Evolutionary conservation across 2,888 invertebrate species (phyloP).

Genomic region (Hydropsyche betteni): DNA sequence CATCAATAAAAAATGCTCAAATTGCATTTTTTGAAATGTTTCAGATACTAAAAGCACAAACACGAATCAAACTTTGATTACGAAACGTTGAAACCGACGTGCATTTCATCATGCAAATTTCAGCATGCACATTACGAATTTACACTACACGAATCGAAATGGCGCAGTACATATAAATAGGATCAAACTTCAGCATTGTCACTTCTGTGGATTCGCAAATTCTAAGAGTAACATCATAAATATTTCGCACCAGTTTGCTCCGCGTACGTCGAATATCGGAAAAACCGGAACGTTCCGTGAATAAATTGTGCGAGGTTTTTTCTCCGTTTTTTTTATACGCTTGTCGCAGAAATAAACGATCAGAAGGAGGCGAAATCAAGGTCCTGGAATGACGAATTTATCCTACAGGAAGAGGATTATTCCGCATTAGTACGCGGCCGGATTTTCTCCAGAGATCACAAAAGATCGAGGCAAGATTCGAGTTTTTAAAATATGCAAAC

Average conservation of each 20-base stretch:
- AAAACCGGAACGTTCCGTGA: background rate
- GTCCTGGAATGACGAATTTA: constrained; percentile 27
- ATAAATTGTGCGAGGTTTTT: constrained; percentile 1
- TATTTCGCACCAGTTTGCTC: background rate
- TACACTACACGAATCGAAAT: too few species aligned
- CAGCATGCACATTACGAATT: too few species aligned
- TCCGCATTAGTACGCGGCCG: constrained; percentile 35
- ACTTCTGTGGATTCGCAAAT: too few species aligned
- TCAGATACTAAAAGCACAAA: too few species aligned
- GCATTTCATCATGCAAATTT: too few species aligned
- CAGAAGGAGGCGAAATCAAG: background rate
- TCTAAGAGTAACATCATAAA: background rate
- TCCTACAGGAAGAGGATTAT: constrained; percentile 33
- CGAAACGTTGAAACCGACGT: too few species aligned
- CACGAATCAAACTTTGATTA: too few species aligned
- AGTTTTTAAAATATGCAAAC: constrained; percentile 14
- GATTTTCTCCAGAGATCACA: constrained; percentile 17
- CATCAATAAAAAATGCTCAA: too few species aligned
- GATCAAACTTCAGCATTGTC: too few species aligned
- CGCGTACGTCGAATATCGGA: background rate
- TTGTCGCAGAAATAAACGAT: constrained; percentile 14
- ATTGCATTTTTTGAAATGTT: too few species aligned
- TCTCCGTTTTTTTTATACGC: background rate
- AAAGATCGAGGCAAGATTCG: constrained; percentile 6
- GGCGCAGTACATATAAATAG: too few species aligned